Base-by-base conservation (phyloP, 92 coral and sea anemone species). In the Bergia sp. region DNA sequence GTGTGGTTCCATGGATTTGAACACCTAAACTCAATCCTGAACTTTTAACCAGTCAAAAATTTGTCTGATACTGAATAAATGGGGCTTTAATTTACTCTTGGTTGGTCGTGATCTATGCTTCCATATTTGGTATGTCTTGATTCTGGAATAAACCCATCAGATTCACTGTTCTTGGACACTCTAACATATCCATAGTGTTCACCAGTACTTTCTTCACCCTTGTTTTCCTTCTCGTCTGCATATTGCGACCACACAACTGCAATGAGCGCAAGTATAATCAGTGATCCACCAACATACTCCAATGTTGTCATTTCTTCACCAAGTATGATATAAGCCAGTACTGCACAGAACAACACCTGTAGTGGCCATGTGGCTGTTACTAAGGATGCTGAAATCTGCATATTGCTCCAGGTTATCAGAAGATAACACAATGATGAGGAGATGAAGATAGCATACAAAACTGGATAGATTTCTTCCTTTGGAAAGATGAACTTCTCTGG, bases 361-460 rank as follows among this genome's bases (percentile, higher is more conserved):
- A 95, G 80, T 16, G 98, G 98, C 94, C 96, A 95, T 53, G 98
- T 95, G 12, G 98, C 98, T 66, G 98, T 95, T 77, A 95, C 96
- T 8, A 93, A 58, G 2, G 96, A 93, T 12, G 98, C 95, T 20
- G 94, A 95, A 10, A 95, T 90, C 88, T 95, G 96, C 98, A 95
- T 95, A 72, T 95, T 95, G 64, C 98, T 93, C 98, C 98, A 95
- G 7, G 98, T 91, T 21, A 95, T 95, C 78, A 95, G 73, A 78
- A 95, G 80, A 67, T 95, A 95, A 58, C 98, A 95, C 37, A 95
- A 69, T 4, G 94, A 81, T 0, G 98, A 95, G 4, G 96, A 94
- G 41, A 95, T 91, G 41, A 95, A 95, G 39, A 93, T 93, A 36
- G 98, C 94, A 69, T 95, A 95, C 2, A 95, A 42, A 20, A 93